A percentile compares a stretch with the other conserved stretches of the same genome.
Evolutionary conservation across 1,140 invertebrate genomes (phyloP).

Genomic region (Ylistrum balloti): DNA sequence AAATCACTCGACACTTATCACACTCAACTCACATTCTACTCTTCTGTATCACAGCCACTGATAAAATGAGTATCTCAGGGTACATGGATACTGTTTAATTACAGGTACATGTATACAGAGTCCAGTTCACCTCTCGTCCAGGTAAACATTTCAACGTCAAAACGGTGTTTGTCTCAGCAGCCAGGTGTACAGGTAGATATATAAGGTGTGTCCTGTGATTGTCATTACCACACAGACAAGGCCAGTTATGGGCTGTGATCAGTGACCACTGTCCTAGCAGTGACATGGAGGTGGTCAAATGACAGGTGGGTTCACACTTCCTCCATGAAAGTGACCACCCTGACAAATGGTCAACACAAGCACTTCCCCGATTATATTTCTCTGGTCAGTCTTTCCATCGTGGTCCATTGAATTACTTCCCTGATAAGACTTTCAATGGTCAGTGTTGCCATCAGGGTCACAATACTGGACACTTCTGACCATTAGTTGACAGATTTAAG

Average conservation of each 20-base stretch:
- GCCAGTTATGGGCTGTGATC: not conserved
- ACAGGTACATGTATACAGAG: not conserved
- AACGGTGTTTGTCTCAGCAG: not conserved
- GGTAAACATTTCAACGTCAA: not conserved
- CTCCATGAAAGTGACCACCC: not conserved
- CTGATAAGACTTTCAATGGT: not conserved
- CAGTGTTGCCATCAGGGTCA: not conserved
- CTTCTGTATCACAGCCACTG: not conserved
- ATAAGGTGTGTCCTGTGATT: slow-evolving; percentile 9
- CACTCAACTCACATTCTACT: not conserved
- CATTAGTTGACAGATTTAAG: slow-evolving; percentile 3
- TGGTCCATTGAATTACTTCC: not conserved
- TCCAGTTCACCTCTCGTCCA: not conserved
- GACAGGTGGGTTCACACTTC: slow-evolving; percentile 31
- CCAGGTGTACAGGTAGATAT: slow-evolving; percentile 8
- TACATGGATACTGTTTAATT: not conserved
- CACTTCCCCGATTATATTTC: not conserved
- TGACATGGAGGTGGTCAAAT: slow-evolving; percentile 16
- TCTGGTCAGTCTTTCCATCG: not conserved
- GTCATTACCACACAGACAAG: slow-evolving; percentile 20
- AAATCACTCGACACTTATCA: slow-evolving; percentile 26
- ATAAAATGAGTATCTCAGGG: not conserved
- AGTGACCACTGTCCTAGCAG: not conserved
- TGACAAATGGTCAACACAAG: not conserved
- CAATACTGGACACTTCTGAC: not conserved